These are phyloP conservation scores for Percopsis omiscomaycus DNA, from an alignment of 2,797 vertebrate genomes.

Conservation along the genomic window DNA sequence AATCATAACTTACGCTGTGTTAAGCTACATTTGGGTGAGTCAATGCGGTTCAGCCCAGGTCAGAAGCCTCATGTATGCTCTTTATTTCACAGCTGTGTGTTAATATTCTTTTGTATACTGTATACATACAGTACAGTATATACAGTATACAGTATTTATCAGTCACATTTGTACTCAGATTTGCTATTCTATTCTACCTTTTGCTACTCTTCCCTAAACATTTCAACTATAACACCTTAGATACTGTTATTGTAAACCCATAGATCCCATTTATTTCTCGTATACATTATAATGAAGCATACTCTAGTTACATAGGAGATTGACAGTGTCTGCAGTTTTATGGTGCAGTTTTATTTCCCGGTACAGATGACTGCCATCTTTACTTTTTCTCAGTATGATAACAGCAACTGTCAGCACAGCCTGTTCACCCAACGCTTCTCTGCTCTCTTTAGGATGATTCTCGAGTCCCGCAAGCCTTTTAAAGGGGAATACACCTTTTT, in stretches of 20 bases:
- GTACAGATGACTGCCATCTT: constrained; percentile 53
- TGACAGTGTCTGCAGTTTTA: constrained; percentile 29
- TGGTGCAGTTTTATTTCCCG: constrained; percentile 29
- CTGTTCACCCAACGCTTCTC: constrained; percentile 45
- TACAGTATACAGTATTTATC: background rate
- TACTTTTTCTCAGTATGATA: constrained; percentile 38
- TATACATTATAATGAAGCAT: constrained; percentile 18
- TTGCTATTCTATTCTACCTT: background rate
- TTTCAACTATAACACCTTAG: background rate
- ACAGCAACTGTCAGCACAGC: constrained; percentile 45
- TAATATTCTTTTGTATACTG: too few relatives aligned
- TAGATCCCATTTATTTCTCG: constrained; percentile 29
- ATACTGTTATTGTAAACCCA: constrained; percentile 6
- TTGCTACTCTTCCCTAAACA: constrained; percentile 6
- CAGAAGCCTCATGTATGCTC: too few relatives aligned
- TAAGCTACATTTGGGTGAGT: too few relatives aligned
- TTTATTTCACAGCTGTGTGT: too few relatives aligned
- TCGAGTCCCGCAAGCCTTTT: constrained; percentile 48
- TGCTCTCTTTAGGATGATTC: constrained; percentile 25
- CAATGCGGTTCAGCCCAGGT: too few relatives aligned
- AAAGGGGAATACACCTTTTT: constrained; percentile 30
- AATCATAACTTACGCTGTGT: too few relatives aligned
- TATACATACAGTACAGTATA: too few relatives aligned
- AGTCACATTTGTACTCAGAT: background rate
- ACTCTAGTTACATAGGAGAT: constrained; percentile 21